phyloP scores from a whole-genome alignment of 2,888 invertebrate species.

The Nymphalis urticae region DNA sequence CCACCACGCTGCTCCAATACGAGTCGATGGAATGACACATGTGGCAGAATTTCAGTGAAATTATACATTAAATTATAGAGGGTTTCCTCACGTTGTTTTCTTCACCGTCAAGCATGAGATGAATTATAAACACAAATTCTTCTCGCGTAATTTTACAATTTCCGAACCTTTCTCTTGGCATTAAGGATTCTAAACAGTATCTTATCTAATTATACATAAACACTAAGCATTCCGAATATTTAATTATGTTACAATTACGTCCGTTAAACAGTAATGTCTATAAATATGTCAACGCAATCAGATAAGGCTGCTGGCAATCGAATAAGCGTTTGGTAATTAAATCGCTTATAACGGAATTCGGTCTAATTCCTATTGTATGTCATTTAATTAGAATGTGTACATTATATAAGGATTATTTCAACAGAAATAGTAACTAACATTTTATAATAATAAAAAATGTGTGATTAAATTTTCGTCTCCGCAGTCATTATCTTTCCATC shows the following conservation, averaged over 20 bases:
- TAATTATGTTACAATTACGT: conserved; percentile 1
- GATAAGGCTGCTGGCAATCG: conserved; percentile 16
- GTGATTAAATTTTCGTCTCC: too few relatives aligned
- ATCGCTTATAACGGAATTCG: conserved; percentile 4
- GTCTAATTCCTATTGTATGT: neutral
- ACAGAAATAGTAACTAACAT: too few relatives aligned
- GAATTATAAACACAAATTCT: too few relatives aligned
- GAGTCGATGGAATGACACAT: too few relatives aligned
- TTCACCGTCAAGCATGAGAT: too few relatives aligned
- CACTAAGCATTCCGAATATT: neutral
- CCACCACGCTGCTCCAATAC: too few relatives aligned
- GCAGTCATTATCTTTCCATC: too few relatives aligned
- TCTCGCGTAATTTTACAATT: too few relatives aligned
- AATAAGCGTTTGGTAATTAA: conserved; percentile 18
- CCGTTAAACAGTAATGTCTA: neutral
- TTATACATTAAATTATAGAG: too few relatives aligned
- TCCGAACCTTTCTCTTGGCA: neutral
- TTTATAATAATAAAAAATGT: too few relatives aligned
- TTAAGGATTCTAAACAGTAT: conserved; percentile 10
- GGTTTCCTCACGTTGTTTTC: too few relatives aligned
- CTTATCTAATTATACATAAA: neutral
- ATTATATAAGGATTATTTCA: neutral
- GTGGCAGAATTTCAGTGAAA: too few relatives aligned
- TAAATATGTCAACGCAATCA: conserved; percentile 17
- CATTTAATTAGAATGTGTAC: neutral